A percentile compares a stretch with the other conserved stretches of the same genome.
These are phyloP conservation scores for Paratilapia polleni DNA, from an alignment of 2,113 vertebrate genomes.

Conservation along the genomic window DNA sequence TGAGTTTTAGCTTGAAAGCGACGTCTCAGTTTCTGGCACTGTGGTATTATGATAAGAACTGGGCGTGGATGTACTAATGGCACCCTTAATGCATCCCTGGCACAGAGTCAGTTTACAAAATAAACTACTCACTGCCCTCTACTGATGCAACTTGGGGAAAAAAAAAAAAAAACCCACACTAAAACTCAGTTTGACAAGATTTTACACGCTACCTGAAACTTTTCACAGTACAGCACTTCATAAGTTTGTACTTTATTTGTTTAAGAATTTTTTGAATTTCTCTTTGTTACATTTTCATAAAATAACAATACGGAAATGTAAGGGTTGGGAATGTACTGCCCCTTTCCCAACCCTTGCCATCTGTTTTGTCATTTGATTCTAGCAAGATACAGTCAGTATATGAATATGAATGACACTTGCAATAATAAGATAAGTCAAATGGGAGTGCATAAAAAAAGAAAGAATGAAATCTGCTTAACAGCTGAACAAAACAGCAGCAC, in stretches of 20 bases:
- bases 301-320: too few relatives aligned
- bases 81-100: not conserved
- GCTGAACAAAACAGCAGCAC: not conserved
- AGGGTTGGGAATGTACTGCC: too few relatives aligned
- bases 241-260: too few relatives aligned
- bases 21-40: not conserved
- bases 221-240: not conserved
- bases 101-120: not conserved
- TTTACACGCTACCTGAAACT: not conserved
- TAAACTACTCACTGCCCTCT: not conserved
- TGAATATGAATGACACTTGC: too few relatives aligned
- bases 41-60: not conserved
- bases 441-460: not conserved
- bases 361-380: not conserved
- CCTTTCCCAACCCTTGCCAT: not conserved
- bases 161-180: not conserved
- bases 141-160: not conserved
- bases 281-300: not conserved
- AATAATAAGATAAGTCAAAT: not conserved
- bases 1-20: not conserved
- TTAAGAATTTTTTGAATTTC: not conserved
- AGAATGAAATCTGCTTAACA: not conserved
- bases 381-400: not conserved
- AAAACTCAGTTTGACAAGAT: not conserved
- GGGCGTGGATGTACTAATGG: not conserved